Conservation (phyloP, 1,140 invertebrate genomes). For the Drosophila ogumai region DNA sequence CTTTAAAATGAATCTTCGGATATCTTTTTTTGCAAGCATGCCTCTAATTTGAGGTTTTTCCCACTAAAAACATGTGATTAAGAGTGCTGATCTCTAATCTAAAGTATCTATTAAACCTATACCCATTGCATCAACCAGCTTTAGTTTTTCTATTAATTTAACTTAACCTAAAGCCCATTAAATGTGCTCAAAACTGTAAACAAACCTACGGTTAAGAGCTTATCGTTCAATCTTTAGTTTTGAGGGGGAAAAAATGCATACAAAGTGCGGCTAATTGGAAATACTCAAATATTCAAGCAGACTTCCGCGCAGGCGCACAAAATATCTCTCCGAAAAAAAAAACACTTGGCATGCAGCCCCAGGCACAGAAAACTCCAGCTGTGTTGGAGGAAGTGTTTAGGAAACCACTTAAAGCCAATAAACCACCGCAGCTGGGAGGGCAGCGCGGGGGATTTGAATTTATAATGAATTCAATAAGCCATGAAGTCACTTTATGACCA, state of each 20-base stretch:
- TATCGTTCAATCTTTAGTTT: constrained; percentile 12
- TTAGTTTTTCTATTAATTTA: background rate
- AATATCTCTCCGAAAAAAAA: constrained; percentile 21
- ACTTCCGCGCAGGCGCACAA: constrained; percentile 69
- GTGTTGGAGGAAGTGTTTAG: constrained; percentile 59
- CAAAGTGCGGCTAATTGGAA: constrained; percentile 44
- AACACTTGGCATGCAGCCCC: constrained; percentile 49
- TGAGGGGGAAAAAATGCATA: constrained; percentile 23
- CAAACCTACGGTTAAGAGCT: constrained; percentile 6
- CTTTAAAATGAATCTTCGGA: background rate
- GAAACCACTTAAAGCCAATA: constrained; percentile 40
- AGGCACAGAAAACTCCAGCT: constrained; percentile 37
- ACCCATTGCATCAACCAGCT: background rate
- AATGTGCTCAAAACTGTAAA: background rate
- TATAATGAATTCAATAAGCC: constrained; percentile 42
- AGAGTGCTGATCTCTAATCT: background rate
- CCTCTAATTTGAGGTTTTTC: background rate
- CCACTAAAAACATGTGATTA: background rate
- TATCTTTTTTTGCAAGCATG: background rate
- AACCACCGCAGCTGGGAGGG: background rate
- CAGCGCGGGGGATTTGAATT: constrained; percentile 23
- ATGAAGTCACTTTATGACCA: constrained; percentile 38
- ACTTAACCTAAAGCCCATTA: background rate
- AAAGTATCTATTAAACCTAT: background rate
- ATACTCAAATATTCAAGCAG: constrained; percentile 23